Base-by-base conservation (phyloP, 2,113 vertebrate genomes). In the Xerus inauris region DNA sequence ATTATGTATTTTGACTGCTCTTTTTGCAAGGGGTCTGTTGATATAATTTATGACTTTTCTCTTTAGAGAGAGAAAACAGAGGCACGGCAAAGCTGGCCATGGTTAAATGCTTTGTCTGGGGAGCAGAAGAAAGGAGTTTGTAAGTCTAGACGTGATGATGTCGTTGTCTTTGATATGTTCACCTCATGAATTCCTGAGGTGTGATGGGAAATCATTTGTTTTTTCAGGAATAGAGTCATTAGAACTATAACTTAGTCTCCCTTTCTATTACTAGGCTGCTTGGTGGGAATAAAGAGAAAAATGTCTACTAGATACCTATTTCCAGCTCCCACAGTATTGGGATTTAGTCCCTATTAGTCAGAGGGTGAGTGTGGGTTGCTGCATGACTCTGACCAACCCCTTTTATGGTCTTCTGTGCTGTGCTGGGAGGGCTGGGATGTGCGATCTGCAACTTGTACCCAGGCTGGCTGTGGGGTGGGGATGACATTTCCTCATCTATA, bases 291-390 rank as follows among this genome's bases (percentile, higher is more conserved):
- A n/a, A 85, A 88, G 45, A 16, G 8, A 20, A 30, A 89, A 75
- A 30, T 32, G 88, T 35, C 28, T 30, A 38, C 6, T 2, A 28
- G 30, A 19, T 32, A 65, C 8, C 8, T 13, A 38, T 30, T 28
- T 79, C 26, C 5, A 35, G 6, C 3, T 12, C 14, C 14, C 20
- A n/a, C 3, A 9, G 16, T 40, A 5, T 0, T 59, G 62, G 12
- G 9, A 57, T 49, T 38, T 22, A 83, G 28, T 19, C 17, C 14
- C 40, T 47, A 1, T 72, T 69, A 51, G 47, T 86, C 73, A 91
- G 54, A 86, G 22, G n/a, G 19, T 16, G 47, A 49, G n/a, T 38
- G 2, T 51, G 20, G 32, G n/a, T 75, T 6, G 3, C n/a, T 38
- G 3, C 3, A 1, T 75, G 47, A 87, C 14, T 64, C 67, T 89